Conservation (phyloP, 2,113 vertebrate genomes). For the Promerops cafer region DNA sequence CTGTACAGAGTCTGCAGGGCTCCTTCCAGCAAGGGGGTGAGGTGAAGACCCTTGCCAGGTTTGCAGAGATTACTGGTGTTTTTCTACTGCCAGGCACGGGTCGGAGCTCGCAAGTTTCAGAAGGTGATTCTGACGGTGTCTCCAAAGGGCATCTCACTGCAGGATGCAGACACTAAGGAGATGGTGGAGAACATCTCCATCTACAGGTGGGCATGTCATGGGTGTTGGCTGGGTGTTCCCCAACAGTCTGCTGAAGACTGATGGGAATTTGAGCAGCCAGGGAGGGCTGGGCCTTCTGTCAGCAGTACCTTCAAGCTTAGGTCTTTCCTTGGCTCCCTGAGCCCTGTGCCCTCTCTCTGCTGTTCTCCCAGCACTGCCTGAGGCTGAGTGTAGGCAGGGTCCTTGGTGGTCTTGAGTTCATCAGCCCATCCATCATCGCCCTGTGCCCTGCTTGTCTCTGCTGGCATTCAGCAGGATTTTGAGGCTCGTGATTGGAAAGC, state of each 20-base stretch:
- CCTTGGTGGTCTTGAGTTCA: neutral
- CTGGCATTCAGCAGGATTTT: neutral
- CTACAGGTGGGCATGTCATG: conserved; percentile 72
- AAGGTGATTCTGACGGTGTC: conserved; percentile 88
- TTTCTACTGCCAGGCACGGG: conserved; percentile 75
- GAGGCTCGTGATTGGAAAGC: neutral
- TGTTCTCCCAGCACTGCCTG: neutral
- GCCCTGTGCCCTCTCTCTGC: neutral
- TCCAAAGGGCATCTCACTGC: conserved; percentile 83
- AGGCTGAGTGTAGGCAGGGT: neutral
- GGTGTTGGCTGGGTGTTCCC: neutral
- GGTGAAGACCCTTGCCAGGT: neutral
- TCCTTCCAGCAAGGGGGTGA: neutral
- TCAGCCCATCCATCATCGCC: neutral
- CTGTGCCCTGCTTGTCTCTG: neutral
- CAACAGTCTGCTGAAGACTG: neutral
- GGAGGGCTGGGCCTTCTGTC: neutral
- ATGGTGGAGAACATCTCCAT: conserved; percentile 87
- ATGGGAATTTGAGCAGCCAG: neutral
- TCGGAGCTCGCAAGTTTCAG: conserved; percentile 83
- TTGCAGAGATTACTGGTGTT: neutral
- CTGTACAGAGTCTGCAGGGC: neutral
- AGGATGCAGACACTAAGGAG: conserved; percentile 82
- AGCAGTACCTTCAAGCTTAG: neutral
- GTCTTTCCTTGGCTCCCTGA: neutral